Evolutionary conservation across 2,888 invertebrate species (phyloP).

Genomic region (Notodonta ziczac): DNA sequence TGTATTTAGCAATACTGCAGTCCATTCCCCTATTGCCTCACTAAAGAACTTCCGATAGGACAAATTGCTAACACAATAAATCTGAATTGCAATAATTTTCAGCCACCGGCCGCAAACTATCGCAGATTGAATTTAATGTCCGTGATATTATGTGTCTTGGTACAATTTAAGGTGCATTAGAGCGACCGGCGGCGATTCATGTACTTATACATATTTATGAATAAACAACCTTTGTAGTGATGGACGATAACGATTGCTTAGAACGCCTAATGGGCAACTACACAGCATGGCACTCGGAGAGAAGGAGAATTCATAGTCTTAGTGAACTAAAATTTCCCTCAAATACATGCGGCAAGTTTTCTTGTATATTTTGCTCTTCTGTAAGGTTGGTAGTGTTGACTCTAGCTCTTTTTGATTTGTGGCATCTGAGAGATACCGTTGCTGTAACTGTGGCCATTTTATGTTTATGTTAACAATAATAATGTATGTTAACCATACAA

Average conservation of each 20-base stretch:
- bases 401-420: no score
- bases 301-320: constrained; percentile 1
- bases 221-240: constrained; percentile 51
- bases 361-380: no score
- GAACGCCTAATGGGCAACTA: constrained; percentile 8
- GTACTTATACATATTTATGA: constrained; percentile 71
- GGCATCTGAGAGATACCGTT: no score
- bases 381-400: no score
- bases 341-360: not conserved
- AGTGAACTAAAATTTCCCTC: not conserved
- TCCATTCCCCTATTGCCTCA: constrained; percentile 9
- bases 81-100: constrained; percentile 60
- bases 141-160: constrained; percentile 60
- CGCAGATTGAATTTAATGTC: constrained; percentile 68
- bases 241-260: constrained; percentile 10
- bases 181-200: constrained; percentile 61
- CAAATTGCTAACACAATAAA: constrained; percentile 67
- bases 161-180: constrained; percentile 72
- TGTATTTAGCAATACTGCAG: not conserved
- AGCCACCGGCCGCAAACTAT: constrained; percentile 56
- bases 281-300: not conserved
- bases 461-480: no score
- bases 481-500: no score
- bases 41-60: constrained; percentile 60
- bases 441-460: no score